These are phyloP conservation scores for Xanthorhoe spadicearia DNA, from an alignment of 2,888 invertebrate species.

Conservation along the genomic window DNA sequence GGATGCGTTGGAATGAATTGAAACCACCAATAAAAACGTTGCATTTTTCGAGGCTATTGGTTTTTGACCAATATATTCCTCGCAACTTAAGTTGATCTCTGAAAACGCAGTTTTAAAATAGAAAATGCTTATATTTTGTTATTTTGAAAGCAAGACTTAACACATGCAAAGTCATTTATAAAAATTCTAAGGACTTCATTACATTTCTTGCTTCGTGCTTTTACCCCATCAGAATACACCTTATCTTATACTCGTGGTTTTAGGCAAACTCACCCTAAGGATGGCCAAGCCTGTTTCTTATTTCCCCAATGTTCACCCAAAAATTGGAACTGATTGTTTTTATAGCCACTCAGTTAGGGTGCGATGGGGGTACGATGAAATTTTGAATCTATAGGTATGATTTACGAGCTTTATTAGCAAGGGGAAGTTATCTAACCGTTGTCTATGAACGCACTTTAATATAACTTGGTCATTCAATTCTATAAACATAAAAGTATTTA, in stretches of 20 bases:
- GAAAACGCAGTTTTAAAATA: too few species aligned
- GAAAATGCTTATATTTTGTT: too few species aligned
- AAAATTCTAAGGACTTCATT: too few species aligned
- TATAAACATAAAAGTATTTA: not conserved
- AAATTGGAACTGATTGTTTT: constrained; percentile 78
- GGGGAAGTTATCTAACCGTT: not conserved
- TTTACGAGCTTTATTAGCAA: constrained; percentile 6
- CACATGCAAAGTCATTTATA: too few species aligned
- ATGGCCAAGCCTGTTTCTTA: constrained; percentile 73
- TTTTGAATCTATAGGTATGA: constrained; percentile 61
- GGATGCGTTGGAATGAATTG: too few species aligned
- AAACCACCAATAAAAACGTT: not conserved
- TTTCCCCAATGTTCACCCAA: constrained; percentile 61
- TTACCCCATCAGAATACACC: not conserved
- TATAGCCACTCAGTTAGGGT: constrained; percentile 62
- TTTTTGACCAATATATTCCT: too few species aligned
- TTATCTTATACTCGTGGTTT: not conserved
- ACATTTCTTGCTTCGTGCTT: not conserved
- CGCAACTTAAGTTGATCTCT: too few species aligned
- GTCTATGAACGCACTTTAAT: not conserved
- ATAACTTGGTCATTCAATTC: not conserved
- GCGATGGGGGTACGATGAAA: constrained; percentile 56
- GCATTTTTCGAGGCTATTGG: too few species aligned
- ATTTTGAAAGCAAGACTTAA: too few species aligned
- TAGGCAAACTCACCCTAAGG: constrained; percentile 21